These are phyloP conservation scores for Epinephelus malabaricus DNA, from an alignment of 2,797 vertebrate species.

Conservation along the genomic window DNA sequence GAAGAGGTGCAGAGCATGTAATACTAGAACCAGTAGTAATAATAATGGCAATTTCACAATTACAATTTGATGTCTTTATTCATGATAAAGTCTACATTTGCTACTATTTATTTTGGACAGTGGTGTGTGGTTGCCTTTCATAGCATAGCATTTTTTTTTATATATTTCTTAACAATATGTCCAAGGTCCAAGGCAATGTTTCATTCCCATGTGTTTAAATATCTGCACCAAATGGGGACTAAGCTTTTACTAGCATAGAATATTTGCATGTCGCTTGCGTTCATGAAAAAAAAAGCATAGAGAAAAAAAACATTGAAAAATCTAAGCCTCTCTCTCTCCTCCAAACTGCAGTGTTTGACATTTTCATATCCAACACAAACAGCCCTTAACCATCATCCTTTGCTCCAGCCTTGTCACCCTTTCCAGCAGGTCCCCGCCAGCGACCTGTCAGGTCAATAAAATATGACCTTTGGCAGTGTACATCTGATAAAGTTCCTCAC, in stretches of 20 bases:
- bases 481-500: conserved; percentile 82
- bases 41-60: too few species aligned
- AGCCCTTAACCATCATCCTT: conserved; percentile 52
- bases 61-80: too few species aligned
- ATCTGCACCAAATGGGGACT: background rate
- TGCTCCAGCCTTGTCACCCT: conserved; percentile 39
- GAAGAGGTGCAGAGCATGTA: too few species aligned
- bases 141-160: too few species aligned
- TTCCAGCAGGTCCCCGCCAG: conserved; percentile 55
- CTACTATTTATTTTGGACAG: too few species aligned
- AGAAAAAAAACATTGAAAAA: conserved; percentile 20
- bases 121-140: too few species aligned
- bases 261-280: conserved; percentile 28
- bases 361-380: conserved; percentile 60
- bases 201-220: background rate
- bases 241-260: background rate
- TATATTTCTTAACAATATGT: too few species aligned
- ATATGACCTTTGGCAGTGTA: conserved; percentile 75
- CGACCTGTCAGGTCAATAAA: conserved; percentile 76
- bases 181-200: background rate
- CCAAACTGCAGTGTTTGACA: conserved; percentile 48
- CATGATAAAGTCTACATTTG: too few species aligned
- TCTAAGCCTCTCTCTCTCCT: conserved; percentile 12
- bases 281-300: background rate
- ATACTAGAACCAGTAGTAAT: too few species aligned